phyloP scores from a whole-genome alignment of 1,140 invertebrate species.

The Trichonephila clavata region DNA sequence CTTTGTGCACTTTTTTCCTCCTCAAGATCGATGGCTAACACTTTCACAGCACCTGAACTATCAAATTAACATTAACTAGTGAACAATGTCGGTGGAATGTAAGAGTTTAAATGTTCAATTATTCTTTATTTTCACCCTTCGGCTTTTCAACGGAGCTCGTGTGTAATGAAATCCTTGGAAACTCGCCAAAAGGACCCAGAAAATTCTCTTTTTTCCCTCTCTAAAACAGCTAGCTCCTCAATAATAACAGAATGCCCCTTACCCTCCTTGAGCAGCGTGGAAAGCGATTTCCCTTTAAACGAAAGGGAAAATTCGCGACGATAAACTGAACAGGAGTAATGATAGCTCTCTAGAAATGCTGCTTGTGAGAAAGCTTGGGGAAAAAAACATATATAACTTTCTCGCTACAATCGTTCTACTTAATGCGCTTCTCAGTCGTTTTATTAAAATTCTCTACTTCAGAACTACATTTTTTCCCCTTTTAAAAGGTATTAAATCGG shows the following conservation, averaged over 20 bases:
- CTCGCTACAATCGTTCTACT: neutral
- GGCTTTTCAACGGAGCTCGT: neutral
- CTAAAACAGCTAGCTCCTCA: neutral
- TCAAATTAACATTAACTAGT: neutral
- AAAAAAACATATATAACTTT: neutral
- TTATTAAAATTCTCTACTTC: neutral
- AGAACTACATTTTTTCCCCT: neutral
- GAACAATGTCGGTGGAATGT: constrained; percentile 12
- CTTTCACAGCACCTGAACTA: neutral
- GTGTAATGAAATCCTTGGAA: neutral
- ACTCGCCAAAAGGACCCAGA: neutral
- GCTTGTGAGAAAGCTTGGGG: neutral
- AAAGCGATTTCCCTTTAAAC: neutral
- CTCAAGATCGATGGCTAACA: neutral
- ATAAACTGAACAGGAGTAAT: neutral
- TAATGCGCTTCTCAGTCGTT: neutral
- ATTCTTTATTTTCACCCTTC: neutral
- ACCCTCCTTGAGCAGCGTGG: neutral
- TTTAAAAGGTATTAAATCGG: neutral
- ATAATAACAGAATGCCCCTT: neutral
- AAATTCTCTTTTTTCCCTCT: neutral
- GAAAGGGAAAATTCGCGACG: neutral
- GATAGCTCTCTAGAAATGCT: neutral
- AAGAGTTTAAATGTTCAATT: constrained; percentile 7
- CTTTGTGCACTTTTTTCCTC: neutral